Conservation (phyloP, 37 sponge, comb jelly and placozoan species). For the Beroe forskalii region DNA sequence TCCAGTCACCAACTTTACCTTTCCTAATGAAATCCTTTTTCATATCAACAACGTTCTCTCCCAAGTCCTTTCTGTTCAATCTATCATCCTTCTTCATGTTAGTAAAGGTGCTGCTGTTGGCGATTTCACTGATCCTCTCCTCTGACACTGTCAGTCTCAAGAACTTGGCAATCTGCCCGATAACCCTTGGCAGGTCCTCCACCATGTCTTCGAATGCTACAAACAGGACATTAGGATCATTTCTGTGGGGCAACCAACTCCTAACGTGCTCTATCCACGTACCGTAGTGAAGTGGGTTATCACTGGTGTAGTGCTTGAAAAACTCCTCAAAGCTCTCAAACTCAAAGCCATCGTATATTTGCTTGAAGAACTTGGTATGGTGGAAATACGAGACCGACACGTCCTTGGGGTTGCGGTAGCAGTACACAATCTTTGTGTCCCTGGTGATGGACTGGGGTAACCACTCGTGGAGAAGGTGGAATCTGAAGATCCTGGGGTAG, state of each 20-base stretch:
- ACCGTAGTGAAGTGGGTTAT: background rate
- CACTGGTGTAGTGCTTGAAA: background rate
- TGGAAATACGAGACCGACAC: background rate
- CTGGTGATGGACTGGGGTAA: background rate
- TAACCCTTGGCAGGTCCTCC: slow-evolving; percentile 65
- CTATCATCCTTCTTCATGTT: background rate
- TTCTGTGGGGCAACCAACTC: slow-evolving; percentile 67
- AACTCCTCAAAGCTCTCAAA: background rate
- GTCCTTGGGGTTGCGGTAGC: background rate
- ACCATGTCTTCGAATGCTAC: slow-evolving; percentile 67
- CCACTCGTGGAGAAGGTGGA: background rate
- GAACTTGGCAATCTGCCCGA: slow-evolving; percentile 65
- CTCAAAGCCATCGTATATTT: background rate
- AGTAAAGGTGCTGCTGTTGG: background rate
- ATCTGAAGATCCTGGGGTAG: background rate
- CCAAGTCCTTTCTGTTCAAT: background rate
- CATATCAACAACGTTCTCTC: background rate
- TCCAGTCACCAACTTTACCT: background rate
- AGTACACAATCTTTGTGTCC: background rate
- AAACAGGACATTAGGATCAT: slow-evolving; percentile 67
- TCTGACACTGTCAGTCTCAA: background rate
- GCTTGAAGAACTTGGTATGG: background rate
- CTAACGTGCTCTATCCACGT: slow-evolving; percentile 51
- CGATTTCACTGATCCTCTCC: background rate
- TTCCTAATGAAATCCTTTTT: background rate